Evolutionary conservation across 2,113 vertebrate species (phyloP).

Genomic region (Boulengeromyrus knoepffleri): DNA sequence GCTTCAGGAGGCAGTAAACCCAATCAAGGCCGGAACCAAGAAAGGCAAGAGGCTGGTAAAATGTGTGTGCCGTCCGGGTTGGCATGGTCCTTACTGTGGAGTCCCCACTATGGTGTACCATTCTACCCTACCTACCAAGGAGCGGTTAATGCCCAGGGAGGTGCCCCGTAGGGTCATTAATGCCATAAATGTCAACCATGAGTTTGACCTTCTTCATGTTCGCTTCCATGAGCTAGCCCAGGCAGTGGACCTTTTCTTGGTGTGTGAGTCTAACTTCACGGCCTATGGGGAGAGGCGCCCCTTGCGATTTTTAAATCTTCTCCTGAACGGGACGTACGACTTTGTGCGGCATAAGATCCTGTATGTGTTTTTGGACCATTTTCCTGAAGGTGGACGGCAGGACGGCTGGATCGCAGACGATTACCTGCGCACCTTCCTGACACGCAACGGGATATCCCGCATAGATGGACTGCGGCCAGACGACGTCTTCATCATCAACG

Average conservation of each 20-base stretch:
- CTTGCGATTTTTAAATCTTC: conserved; percentile 78
- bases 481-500: conserved; percentile 91
- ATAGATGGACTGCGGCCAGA: conserved; percentile 68
- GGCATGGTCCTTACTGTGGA: conserved; percentile 94
- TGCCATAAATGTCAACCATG: conserved; percentile 94
- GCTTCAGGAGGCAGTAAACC: conserved; percentile 15
- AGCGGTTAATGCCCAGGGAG: conserved; percentile 78
- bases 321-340: conserved; percentile 85
- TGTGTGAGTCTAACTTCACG: conserved; percentile 96
- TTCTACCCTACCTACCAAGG: conserved; percentile 95
- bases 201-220: conserved; percentile 89
- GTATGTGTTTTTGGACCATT: conserved; percentile 94
- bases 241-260: conserved; percentile 84
- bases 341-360: conserved; percentile 90
- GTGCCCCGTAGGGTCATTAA: conserved; percentile 84
- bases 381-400: conserved; percentile 84
- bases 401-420: conserved; percentile 97
- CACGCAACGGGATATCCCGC: conserved; percentile 74
- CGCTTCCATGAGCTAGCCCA: conserved; percentile 85
- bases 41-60: conserved; percentile 81
- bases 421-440: conserved; percentile 91
- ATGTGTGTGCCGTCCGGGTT: conserved; percentile 85
- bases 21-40: conserved; percentile 42
- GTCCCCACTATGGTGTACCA: conserved; percentile 95
- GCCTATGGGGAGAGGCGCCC: conserved; percentile 86